phyloP scores from a whole-genome alignment of 2,888 invertebrate species.

The Thera britannica region DNA sequence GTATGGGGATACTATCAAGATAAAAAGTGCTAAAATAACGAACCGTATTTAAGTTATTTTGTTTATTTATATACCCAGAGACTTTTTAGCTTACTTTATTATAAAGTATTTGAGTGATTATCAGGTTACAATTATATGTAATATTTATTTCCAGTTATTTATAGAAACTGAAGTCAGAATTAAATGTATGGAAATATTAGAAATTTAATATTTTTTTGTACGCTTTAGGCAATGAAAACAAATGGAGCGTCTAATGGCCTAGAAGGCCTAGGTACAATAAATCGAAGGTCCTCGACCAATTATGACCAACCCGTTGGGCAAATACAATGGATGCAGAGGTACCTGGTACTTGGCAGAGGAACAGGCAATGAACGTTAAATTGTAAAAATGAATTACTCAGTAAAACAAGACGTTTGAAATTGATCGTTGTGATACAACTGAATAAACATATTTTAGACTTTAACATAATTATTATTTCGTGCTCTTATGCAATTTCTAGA shows the following conservation, averaged over 20 bases:
- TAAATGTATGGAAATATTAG: too few relatives aligned
- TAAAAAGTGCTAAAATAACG: too few relatives aligned
- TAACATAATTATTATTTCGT: neutral
- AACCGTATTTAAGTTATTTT: neutral
- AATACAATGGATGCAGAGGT: slow-evolving; percentile 30
- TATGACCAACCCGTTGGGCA: slow-evolving; percentile 27
- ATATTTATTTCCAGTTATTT: slow-evolving; percentile 1
- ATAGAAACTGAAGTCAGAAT: neutral
- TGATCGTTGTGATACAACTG: too few relatives aligned
- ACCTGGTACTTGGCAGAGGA: slow-evolving; percentile 1
- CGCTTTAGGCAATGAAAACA: slow-evolving; percentile 2
- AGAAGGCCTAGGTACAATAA: slow-evolving; percentile 19
- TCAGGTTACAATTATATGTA: neutral
- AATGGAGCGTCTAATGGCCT: slow-evolving; percentile 32
- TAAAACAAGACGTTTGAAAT: neutral
- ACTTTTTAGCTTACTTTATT: slow-evolving; percentile 5
- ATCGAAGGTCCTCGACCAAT: slow-evolving; percentile 20
- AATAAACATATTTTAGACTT: neutral
- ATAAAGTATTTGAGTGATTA: slow-evolving; percentile 3
- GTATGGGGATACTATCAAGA: neutral
- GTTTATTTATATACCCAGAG: slow-evolving; percentile 5
- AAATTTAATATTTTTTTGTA: too few relatives aligned
- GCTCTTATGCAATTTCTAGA: neutral
- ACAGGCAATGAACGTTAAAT: neutral
- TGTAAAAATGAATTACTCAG: neutral